phyloP scores from a whole-genome alignment of 2,797 vertebrate genomes.

The Amblyopsis hoosieri region DNA sequence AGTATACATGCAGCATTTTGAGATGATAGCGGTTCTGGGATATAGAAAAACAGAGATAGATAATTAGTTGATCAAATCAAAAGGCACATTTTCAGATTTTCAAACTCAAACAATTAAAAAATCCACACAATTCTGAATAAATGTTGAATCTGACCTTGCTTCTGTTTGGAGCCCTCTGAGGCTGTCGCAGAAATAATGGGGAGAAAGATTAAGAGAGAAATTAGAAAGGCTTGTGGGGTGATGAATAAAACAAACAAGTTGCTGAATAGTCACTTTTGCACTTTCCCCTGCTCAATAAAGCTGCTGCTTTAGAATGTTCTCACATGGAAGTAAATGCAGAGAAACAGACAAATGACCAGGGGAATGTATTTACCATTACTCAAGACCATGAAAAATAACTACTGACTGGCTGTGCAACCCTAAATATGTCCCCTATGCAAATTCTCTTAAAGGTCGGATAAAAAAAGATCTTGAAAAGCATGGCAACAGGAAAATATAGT shows the following conservation, averaged over 20 bases:
- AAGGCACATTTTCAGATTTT: background rate
- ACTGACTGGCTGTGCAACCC: slow-evolving; percentile 72
- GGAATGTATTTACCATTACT: slow-evolving; percentile 78
- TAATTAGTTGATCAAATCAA: slow-evolving; percentile 1
- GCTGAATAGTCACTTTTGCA: slow-evolving; percentile 59
- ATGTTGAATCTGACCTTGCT: slow-evolving; percentile 63
- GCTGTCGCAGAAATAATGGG: slow-evolving; percentile 38
- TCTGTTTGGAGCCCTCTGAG: slow-evolving; percentile 63
- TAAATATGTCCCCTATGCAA: slow-evolving; percentile 81
- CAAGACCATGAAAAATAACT: slow-evolving; percentile 79
- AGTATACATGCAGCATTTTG: slow-evolving; percentile 21
- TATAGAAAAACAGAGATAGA: slow-evolving; percentile 7
- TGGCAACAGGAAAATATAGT: slow-evolving; percentile 67
- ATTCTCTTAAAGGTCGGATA: slow-evolving; percentile 81
- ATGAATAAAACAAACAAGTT: slow-evolving; percentile 54
- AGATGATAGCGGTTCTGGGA: slow-evolving; percentile 45
- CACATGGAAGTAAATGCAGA: slow-evolving; percentile 57
- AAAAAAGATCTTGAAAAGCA: slow-evolving; percentile 62
- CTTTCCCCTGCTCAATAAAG: slow-evolving; percentile 44
- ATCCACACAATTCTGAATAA: slow-evolving; percentile 1
- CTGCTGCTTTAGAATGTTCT: slow-evolving; percentile 33
- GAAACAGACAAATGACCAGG: slow-evolving; percentile 74
- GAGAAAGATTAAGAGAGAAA: slow-evolving; percentile 15
- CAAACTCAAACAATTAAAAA: background rate
- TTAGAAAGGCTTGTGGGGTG: slow-evolving; percentile 52